Conservation (phyloP, 2,797 vertebrate genomes). For the Lophius americanus region DNA sequence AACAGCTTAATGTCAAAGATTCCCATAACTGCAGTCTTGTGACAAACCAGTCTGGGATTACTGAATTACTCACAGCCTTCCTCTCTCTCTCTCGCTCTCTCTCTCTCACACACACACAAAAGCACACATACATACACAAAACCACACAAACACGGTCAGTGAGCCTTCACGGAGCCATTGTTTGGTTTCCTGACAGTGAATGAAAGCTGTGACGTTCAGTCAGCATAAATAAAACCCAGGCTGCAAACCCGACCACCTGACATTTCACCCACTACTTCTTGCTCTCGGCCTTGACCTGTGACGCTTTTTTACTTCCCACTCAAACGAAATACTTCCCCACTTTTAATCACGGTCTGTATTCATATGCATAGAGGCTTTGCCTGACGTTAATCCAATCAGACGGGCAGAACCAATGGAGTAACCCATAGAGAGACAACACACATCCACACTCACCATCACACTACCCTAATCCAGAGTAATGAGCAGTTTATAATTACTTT, state of each 20-base stretch:
- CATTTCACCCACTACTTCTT: too few species aligned
- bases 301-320: constrained; percentile 47
- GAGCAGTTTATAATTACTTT: too few species aligned
- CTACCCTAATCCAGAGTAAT: too few species aligned
- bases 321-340: too few species aligned
- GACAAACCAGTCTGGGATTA: constrained; percentile 63
- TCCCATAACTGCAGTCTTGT: constrained; percentile 71
- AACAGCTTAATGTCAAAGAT: constrained; percentile 53
- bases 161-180: constrained; percentile 49
- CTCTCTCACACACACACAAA: constrained; percentile 9
- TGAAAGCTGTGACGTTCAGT: constrained; percentile 39
- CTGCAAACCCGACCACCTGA: too few species aligned
- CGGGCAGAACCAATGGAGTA: too few species aligned
- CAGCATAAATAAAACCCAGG: constrained; percentile 48
- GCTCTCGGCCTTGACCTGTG: constrained; percentile 6
- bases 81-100: constrained; percentile 13
- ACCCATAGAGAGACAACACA: too few species aligned
- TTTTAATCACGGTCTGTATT: too few species aligned
- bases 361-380: too few species aligned
- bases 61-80: constrained; percentile 56
- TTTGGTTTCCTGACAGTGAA: constrained; percentile 45
- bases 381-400: too few species aligned
- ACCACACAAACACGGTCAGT: constrained; percentile 8
- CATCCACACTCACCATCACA: too few species aligned
- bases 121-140: constrained; percentile 29